phyloP scores from a whole-genome alignment of 2,113 vertebrate genomes.

The Scomber scombrus region DNA sequence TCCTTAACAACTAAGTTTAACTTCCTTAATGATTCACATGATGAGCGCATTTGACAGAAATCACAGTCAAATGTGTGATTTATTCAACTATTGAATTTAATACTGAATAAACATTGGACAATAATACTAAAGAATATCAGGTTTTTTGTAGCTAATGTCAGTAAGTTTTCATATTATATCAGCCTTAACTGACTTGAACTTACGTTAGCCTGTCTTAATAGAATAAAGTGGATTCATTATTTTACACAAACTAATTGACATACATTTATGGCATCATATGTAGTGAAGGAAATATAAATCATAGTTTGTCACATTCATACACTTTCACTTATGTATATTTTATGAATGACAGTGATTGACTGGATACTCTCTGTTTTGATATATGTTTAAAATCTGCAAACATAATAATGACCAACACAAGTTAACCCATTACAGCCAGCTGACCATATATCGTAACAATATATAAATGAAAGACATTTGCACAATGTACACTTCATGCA shows the following conservation, averaged over 20 bases:
- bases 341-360: neutral
- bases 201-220: too few species aligned
- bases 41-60: neutral
- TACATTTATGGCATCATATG: neutral
- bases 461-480: slow-evolving; percentile 8
- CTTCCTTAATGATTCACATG: neutral
- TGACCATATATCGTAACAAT: neutral
- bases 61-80: neutral
- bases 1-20: neutral
- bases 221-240: too few species aligned
- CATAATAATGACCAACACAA: neutral
- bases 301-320: neutral
- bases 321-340: neutral
- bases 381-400: neutral
- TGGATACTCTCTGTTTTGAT: neutral
- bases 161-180: too few species aligned
- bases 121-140: neutral
- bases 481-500: slow-evolving; percentile 14
- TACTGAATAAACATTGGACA: neutral
- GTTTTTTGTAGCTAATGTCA: too few species aligned
- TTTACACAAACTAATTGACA: neutral
- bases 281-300: neutral
- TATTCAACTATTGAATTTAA: too few species aligned
- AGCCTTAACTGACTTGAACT: too few species aligned
- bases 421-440: neutral